Evolutionary conservation across 1,140 invertebrate species (phyloP), one percentile per base, ranked within the genome.

Genomic region (Cydia strobilella): DNA sequence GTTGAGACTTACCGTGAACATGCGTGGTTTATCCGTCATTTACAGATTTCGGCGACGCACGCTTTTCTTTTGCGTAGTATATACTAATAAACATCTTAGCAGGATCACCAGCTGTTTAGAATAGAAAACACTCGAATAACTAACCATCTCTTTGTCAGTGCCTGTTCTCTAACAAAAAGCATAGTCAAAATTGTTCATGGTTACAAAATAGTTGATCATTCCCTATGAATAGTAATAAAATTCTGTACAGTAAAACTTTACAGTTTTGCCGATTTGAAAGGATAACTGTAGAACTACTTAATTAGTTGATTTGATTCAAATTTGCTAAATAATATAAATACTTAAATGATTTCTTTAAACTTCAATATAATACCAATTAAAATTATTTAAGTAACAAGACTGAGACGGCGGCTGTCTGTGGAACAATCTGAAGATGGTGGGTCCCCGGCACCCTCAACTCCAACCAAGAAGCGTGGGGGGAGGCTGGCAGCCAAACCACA

Each of bases 381-480:
- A 15, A 65, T 13, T 72, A 45, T 15, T 71, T 20, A 35, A 74
- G 86, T 77, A 62, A 92, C 90, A 39, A 80, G 88, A 10, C 76
- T 88, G 42, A 80, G 90, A 48, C 79, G 86, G 54, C 86, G 83
- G 42, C 66, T 90, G n/a, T 90, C 89, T 71, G 78, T 86, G 18
- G 89, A 92, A 48, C 78, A 82, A 69, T 77, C 86, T 79, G 90
- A 92, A 51, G 87, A 90, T 71, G 82, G 71, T 10, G 86, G 83
- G 62, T 87, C 86, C 63, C 85, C 86, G 48, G 82, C 83, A 72
- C 80, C 87, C 9, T 85, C 83, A 12, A 92, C 87, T 74, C 90
- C 90, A n/a, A 90, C 84, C n/a, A 92, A 88, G 73, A 90, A 86
- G 76, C 88, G 85, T 79, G 82, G 83, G 25, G 84, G 82, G 13